Evolutionary conservation across 2,797 vertebrate genomes (phyloP), one percentile per base, ranked within the genome.

Genomic region (Carduelis carduelis): DNA sequence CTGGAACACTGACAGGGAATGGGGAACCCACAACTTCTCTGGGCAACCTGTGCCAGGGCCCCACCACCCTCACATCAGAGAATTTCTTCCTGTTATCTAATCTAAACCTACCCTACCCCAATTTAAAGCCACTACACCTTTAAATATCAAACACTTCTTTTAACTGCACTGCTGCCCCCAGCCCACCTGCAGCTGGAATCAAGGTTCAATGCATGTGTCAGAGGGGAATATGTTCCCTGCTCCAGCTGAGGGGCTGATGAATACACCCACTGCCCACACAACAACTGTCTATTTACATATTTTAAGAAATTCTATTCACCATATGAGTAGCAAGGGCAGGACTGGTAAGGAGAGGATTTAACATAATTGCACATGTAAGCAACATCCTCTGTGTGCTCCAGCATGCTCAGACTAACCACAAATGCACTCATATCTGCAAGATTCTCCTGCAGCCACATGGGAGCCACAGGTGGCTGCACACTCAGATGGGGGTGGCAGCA

Each of bases 401-500:
- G 53, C 66, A 35, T 11, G 46, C 37, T 82, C 66, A 46, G 72
- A 34, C 41, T 39, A 76, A 79, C 41, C 55, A 56, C 83, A 90
- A 39, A 46, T 8, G 18, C 28, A 60, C 20, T 27, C 27, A 24
- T 1, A 44, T 11, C 32, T 53, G n/a, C 49, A 72, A 74, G 8
- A 32, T 2, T 21, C 56, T 82, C 50, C 64, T 55, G 49, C 18
- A 90, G 56, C 55, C 5, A 1, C 1, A 5, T 0, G 2, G 56
- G 30, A 83, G 44, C 49, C 66, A n/a, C 59, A 27, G 57, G 44
- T 82, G n/a, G 41, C 3, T 64, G 37, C 11, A 34, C 3, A 17
- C 34, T 55, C 84, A 83, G 60, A 53, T 60, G 69, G 10, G 28
- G 70, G 41, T 24, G 47, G 39, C 55, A 87, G 56, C 53, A 77